These are phyloP conservation scores for Platalea minor DNA, from an alignment of 2,797 vertebrate species.

Conservation along the genomic window DNA sequence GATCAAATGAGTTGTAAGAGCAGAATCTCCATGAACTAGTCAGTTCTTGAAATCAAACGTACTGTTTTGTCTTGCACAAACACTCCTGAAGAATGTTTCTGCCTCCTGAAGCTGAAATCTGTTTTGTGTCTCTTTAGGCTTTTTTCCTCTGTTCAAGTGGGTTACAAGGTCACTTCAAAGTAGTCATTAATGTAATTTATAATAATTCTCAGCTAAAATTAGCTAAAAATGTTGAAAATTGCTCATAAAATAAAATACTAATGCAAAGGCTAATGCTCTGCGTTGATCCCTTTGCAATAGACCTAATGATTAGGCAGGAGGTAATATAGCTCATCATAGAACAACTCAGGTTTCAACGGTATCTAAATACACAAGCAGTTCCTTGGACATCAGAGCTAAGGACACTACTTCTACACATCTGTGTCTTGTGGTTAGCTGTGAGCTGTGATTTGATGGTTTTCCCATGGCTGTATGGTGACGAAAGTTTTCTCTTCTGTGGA, in stretches of 20 bases:
- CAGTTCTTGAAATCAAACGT: not conserved
- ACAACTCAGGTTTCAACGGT: not conserved
- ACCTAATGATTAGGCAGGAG: not conserved
- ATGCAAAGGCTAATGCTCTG: not conserved
- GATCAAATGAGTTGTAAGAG: not conserved
- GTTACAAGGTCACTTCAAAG: not conserved
- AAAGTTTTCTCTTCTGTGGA: not conserved
- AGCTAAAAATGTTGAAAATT: not conserved
- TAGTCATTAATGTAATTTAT: not conserved
- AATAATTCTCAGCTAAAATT: not conserved
- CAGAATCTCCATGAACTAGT: not conserved
- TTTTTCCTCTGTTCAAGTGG: not conserved
- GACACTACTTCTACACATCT: not conserved
- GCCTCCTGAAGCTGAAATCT: not conserved
- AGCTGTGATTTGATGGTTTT: not conserved
- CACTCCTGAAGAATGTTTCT: not conserved
- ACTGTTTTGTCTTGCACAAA: not conserved
- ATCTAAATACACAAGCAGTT: not conserved
- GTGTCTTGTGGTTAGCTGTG: not conserved
- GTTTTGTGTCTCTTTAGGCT: not conserved
- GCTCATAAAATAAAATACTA: not conserved
- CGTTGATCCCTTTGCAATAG: not conserved
- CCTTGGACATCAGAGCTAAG: not conserved
- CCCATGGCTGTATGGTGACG: not conserved
- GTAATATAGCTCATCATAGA: not conserved